Evolutionary conservation across 2,113 vertebrate species (phyloP).

Genomic region (Sprattus sprattus): DNA sequence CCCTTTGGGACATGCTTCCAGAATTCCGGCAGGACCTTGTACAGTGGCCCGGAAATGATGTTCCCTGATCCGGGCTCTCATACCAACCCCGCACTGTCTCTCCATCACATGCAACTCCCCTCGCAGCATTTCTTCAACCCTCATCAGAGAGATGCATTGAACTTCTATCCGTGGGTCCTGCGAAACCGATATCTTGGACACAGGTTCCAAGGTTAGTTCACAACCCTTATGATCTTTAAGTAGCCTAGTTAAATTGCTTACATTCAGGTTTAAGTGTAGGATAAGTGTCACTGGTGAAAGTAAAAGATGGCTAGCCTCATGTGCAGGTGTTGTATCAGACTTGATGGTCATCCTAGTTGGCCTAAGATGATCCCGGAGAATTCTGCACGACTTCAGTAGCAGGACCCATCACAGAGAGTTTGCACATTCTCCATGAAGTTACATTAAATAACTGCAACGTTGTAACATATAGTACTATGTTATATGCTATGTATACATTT

Average conservation of each 20-base stretch:
- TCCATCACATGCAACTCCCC: slow-evolving; percentile 72
- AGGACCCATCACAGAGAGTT: not conserved
- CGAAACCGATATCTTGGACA: slow-evolving; percentile 73
- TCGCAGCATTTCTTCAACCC: slow-evolving; percentile 72
- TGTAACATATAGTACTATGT: not conserved
- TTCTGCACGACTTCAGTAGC: not conserved
- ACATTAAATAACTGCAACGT: not conserved
- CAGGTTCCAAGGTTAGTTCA: slow-evolving; percentile 69
- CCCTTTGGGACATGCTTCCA: slow-evolving; percentile 74
- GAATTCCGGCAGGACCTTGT: slow-evolving; percentile 70
- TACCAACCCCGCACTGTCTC: slow-evolving; percentile 58
- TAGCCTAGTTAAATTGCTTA: not conserved
- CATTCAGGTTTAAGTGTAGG: not conserved
- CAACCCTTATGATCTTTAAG: not conserved
- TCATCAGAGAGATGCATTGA: slow-evolving; percentile 71
- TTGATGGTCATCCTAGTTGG: not conserved
- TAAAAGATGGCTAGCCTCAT: not conserved
- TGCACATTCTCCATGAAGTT: not conserved
- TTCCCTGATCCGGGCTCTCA: slow-evolving; percentile 71
- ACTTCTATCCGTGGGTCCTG: slow-evolving; percentile 79
- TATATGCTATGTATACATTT: not conserved
- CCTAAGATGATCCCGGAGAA: not conserved
- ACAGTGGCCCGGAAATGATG: slow-evolving; percentile 70
- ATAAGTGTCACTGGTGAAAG: not conserved
- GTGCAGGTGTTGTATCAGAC: not conserved